phyloP scores from a whole-genome alignment of 2,888 invertebrate genomes.

The Tipula unca region DNA sequence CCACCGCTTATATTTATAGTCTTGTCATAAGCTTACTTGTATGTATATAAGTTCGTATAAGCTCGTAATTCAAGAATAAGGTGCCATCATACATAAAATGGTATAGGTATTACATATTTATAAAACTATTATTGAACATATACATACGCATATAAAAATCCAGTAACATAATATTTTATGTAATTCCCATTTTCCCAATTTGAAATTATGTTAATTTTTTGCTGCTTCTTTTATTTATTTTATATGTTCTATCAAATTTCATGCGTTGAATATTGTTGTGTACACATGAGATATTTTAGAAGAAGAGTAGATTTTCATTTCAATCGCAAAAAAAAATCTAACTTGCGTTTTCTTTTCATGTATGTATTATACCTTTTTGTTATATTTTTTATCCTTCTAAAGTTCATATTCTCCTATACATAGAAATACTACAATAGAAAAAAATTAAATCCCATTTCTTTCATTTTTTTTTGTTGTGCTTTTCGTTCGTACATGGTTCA shows the following conservation, averaged over 20 bases:
- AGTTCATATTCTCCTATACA: not conserved
- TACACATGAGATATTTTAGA: not conserved
- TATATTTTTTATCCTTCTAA: not conserved
- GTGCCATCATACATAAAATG: not conserved
- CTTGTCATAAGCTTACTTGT: not conserved
- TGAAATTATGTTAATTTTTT: not conserved
- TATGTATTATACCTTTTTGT: not conserved
- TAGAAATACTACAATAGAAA: not conserved
- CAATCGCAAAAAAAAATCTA: not conserved
- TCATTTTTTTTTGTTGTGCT: not conserved
- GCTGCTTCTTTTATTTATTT: not conserved
- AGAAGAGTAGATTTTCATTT: not conserved
- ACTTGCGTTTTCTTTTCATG: constrained; percentile 3
- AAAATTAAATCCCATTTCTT: constrained; percentile 2
- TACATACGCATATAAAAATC: not conserved
- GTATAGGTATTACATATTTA: not conserved
- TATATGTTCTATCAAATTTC: constrained; percentile 14
- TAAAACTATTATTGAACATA: not conserved
- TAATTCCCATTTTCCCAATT: not conserved
- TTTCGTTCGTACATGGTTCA: not conserved
- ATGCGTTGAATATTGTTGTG: constrained; percentile 8
- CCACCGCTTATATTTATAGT: too few relatives aligned
- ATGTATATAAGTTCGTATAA: not conserved
- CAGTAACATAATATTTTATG: not conserved
- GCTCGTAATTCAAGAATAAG: not conserved